Conservation (phyloP, 2,113 vertebrate genomes). For the Hoplias malabaricus region DNA sequence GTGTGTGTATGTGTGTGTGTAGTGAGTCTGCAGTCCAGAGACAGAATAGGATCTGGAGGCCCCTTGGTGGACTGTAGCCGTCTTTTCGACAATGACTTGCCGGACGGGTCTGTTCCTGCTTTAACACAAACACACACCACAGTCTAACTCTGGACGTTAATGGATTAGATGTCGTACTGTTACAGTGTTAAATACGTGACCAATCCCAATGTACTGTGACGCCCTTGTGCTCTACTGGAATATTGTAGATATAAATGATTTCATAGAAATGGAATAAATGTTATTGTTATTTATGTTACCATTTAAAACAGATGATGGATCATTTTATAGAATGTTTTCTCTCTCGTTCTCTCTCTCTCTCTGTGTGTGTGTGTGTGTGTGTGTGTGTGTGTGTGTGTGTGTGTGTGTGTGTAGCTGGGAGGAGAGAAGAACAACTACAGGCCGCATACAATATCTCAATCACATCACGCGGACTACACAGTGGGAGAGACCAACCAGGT, state of each 20-base stretch:
- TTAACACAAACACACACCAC: background rate
- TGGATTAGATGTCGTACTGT: too few relatives aligned
- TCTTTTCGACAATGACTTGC: conserved; percentile 96
- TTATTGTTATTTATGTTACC: too few relatives aligned
- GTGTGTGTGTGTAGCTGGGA: conserved; percentile 84
- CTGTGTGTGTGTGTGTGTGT: conserved; percentile 9
- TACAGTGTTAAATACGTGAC: too few relatives aligned
- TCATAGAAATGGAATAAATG: too few relatives aligned
- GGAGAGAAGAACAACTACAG: conserved; percentile 93
- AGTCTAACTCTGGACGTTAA: too few relatives aligned
- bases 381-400: background rate
- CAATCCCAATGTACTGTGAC: too few relatives aligned
- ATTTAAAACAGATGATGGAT: too few relatives aligned
- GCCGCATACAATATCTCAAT: conserved; percentile 97
- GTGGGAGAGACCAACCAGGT: conserved; percentile 97
- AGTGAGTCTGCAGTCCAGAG: conserved; percentile 98
- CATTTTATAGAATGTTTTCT: too few relatives aligned
- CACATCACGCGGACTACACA: conserved; percentile 97
- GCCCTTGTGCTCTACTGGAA: too few relatives aligned
- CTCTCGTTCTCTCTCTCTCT: too few relatives aligned
- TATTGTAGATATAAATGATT: too few relatives aligned
- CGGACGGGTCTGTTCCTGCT: conserved; percentile 85
- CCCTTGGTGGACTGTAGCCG: conserved; percentile 97
- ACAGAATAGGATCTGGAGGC: conserved; percentile 93
- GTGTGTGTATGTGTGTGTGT: conserved; percentile 42